Evolutionary conservation across 2,113 vertebrate species (phyloP).

Genomic region (Triplophysa siluroides): DNA sequence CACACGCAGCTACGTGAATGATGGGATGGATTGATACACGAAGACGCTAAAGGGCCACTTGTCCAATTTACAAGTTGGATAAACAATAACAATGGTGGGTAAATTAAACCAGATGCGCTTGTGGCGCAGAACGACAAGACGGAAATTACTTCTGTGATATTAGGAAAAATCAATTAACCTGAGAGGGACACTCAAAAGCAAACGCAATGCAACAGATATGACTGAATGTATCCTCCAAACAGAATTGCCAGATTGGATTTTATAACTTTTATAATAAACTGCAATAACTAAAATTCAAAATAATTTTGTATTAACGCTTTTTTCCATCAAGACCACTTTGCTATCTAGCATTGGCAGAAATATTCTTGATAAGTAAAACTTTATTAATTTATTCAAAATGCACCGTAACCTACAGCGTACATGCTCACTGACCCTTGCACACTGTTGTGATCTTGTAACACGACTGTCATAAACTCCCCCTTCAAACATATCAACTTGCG

Average conservation of each 20-base stretch:
- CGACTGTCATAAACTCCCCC: constrained; percentile 41
- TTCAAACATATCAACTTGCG: constrained; percentile 47
- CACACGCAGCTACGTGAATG: constrained; percentile 6
- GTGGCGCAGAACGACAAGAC: constrained; percentile 24
- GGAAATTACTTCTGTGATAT: constrained; percentile 7
- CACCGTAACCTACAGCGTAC: not conserved
- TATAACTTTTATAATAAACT: not conserved
- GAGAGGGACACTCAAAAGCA: not conserved
- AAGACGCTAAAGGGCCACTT: not conserved
- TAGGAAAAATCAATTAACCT: constrained; percentile 19
- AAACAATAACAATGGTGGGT: constrained; percentile 24
- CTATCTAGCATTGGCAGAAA: not conserved
- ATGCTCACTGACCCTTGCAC: not conserved
- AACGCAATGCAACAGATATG: not conserved
- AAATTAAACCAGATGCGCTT: constrained; percentile 54
- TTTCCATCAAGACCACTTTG: not conserved
- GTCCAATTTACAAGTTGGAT: constrained; percentile 21
- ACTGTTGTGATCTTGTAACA: constrained; percentile 28
- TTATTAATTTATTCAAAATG: not conserved
- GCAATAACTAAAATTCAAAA: not conserved
- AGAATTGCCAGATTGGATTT: not conserved
- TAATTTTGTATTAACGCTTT: not conserved
- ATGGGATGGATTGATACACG: constrained; percentile 13
- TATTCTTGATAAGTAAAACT: not conserved
- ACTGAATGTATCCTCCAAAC: not conserved